These are phyloP conservation scores for Drosophila mayaguana DNA, from an alignment of 2,888 invertebrate genomes.

Conservation along the genomic window DNA sequence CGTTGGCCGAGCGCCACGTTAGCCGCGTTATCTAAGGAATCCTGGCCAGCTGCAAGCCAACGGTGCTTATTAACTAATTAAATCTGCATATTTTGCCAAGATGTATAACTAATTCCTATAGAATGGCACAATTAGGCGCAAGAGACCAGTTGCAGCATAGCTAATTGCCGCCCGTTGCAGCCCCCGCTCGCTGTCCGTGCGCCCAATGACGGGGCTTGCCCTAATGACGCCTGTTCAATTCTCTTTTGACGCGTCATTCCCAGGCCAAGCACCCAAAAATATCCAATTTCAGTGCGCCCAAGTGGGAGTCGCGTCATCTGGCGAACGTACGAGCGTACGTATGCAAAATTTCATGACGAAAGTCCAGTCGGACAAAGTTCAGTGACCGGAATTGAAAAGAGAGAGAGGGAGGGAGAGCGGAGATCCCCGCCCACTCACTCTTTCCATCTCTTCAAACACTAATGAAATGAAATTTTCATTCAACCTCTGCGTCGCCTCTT, in stretches of 20 bases:
- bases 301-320: conserved; percentile 48
- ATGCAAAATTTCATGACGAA: conserved; percentile 77
- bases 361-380: conserved; percentile 81
- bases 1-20: conserved; percentile 23
- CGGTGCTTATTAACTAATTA: conserved; percentile 76
- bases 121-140: conserved; percentile 45
- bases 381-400: conserved; percentile 52
- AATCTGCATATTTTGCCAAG: conserved; percentile 76
- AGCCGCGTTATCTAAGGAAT: conserved; percentile 67
- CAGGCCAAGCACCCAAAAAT: conserved; percentile 20
- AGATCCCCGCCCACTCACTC: not conserved
- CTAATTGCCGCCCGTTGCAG: conserved; percentile 9
- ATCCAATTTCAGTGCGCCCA: conserved; percentile 15
- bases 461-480: conserved; percentile 74
- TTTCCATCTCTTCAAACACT: conserved; percentile 8
- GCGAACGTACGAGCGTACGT: conserved; percentile 42
- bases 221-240: conserved; percentile 34
- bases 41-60: conserved; percentile 67
- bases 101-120: conserved; percentile 62
- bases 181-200: not conserved
- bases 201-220: conserved; percentile 18
- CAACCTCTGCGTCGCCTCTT: conserved; percentile 44
- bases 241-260: conserved; percentile 36
- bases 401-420: not conserved
- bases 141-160: not conserved